A percentile compares a stretch with the other conserved stretches of the same genome.
Evolutionary conservation across 2,797 vertebrate species (phyloP).

Genomic region (Silurus lanzhouensis): DNA sequence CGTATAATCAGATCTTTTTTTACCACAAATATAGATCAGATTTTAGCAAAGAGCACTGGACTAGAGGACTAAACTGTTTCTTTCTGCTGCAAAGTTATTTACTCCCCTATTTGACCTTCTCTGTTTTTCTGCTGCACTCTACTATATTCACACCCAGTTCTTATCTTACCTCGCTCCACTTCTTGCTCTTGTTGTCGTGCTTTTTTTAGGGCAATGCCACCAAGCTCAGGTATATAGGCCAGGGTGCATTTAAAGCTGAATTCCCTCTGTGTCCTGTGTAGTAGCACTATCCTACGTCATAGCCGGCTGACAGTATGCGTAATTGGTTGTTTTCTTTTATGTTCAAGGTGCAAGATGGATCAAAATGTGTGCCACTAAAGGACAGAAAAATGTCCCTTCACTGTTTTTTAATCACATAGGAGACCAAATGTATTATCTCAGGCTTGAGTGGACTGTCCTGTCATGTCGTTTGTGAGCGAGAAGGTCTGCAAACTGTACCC

Average conservation of each 20-base stretch:
- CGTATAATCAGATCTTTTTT: not conserved
- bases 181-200: not conserved
- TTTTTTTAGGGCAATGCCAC: slow-evolving; percentile 50
- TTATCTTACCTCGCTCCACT: slow-evolving; percentile 5
- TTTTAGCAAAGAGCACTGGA: not conserved
- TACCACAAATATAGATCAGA: not conserved
- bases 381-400: slow-evolving; percentile 1
- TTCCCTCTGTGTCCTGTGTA: slow-evolving; percentile 55
- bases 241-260: slow-evolving; percentile 58
- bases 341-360: not conserved
- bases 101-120: not conserved
- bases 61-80: not conserved
- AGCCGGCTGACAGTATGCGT: slow-evolving; percentile 47
- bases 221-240: slow-evolving; percentile 67
- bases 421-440: not conserved
- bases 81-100: not conserved
- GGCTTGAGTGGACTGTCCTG: not conserved
- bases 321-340: slow-evolving; percentile 41
- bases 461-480: too few relatives aligned
- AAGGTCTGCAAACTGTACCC: not conserved
- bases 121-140: not conserved
- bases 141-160: not conserved
- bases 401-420: not conserved
- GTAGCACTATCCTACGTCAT: slow-evolving; percentile 40
- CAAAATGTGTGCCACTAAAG: slow-evolving; percentile 35